Conservation (phyloP, 2,113 vertebrate genomes). For the Bubalus kerabau region DNA sequence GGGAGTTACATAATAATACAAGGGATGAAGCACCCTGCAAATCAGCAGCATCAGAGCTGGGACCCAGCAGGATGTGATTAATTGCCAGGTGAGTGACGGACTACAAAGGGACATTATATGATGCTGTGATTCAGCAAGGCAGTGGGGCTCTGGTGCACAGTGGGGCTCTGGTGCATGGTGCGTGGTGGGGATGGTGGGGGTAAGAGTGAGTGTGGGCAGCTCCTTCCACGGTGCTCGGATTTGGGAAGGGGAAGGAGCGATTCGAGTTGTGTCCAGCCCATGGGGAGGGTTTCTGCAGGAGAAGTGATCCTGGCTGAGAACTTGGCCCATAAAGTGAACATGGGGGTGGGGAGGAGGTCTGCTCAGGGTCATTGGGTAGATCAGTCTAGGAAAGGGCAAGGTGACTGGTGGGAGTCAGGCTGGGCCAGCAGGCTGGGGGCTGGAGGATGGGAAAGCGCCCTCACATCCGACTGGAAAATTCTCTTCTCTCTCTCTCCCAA, state of each 20-base stretch:
- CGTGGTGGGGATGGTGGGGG: background rate
- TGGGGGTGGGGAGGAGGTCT: too few species aligned
- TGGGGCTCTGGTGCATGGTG: background rate
- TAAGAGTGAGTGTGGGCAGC: background rate
- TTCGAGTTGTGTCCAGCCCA: background rate
- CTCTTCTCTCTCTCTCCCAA: background rate
- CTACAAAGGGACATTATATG: background rate
- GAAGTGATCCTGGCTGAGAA: background rate
- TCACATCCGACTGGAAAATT: background rate
- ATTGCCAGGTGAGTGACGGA: conserved; percentile 2
- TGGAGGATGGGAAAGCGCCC: background rate
- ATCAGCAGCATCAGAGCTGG: background rate
- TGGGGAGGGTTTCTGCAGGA: background rate
- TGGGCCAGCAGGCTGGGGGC: background rate
- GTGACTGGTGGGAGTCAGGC: background rate
- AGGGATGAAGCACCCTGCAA: background rate
- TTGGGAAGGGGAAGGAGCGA: background rate
- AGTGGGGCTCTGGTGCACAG: background rate
- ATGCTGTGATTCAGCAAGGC: background rate
- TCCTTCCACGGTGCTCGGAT: background rate
- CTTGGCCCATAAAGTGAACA: background rate
- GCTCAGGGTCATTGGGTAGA: background rate
- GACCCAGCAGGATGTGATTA: conserved; percentile 1
- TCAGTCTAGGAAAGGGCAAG: background rate
- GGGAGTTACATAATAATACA: background rate